Evolutionary conservation across 1,140 invertebrate species (phyloP).

Genomic region (Lepidurus arcticus): DNA sequence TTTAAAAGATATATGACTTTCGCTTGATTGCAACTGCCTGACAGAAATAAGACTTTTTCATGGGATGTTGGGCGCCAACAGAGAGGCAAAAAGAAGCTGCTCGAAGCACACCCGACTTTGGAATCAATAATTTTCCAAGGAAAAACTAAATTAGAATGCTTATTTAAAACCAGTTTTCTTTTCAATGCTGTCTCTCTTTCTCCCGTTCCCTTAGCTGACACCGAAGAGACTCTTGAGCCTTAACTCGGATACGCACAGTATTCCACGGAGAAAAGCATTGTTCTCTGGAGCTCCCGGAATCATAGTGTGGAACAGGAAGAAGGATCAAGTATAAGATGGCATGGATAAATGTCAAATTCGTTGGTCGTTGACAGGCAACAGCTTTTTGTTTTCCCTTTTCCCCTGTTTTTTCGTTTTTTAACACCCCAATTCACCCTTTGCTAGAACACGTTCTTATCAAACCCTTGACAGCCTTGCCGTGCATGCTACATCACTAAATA

Average conservation of each 20-base stretch:
- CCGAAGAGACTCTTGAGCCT: background rate
- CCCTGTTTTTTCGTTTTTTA: background rate
- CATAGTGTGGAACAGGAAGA: background rate
- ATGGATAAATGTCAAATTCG: slow-evolving; percentile 11
- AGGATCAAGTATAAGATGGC: background rate
- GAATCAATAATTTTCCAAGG: background rate
- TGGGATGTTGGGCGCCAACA: background rate
- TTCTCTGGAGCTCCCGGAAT: background rate
- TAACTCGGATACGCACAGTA: background rate
- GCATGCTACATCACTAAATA: background rate
- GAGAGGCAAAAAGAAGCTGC: background rate
- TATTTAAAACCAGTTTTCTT: background rate
- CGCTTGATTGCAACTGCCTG: slow-evolving; percentile 2
- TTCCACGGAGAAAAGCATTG: background rate
- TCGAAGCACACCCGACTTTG: background rate
- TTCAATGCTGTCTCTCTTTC: background rate
- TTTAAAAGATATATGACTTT: background rate
- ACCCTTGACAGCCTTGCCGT: background rate
- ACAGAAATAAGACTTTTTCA: background rate
- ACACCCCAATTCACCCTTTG: background rate
- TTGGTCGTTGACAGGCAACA: slow-evolving; percentile 7
- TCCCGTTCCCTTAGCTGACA: background rate
- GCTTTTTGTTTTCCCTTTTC: background rate
- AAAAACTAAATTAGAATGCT: slow-evolving; percentile 11
- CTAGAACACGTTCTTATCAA: background rate